These are phyloP conservation scores for Drosophila histrio DNA, from an alignment of 2,888 invertebrate species.

Conservation along the genomic window DNA sequence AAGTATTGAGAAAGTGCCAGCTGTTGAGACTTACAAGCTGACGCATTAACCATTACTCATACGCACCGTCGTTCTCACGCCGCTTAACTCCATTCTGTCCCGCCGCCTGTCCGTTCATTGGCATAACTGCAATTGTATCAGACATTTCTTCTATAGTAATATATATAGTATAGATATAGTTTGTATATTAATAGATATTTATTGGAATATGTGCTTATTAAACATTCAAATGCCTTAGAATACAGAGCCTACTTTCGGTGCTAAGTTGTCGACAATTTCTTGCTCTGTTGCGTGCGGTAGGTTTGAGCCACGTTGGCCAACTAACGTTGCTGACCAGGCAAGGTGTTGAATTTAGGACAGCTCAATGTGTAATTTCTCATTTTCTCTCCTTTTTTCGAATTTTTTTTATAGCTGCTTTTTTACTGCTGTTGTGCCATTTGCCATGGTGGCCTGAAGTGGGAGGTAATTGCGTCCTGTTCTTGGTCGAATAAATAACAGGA, in stretches of 20 bases:
- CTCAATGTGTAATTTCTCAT: constrained; percentile 49
- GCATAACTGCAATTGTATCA: constrained; percentile 79
- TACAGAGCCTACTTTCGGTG: constrained; percentile 41
- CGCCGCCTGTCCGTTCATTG: constrained; percentile 82
- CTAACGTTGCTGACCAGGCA: constrained; percentile 59
- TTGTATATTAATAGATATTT: constrained; percentile 4
- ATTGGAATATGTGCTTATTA: constrained; percentile 21
- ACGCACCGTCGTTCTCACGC: constrained; percentile 81
- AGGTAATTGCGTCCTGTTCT: constrained; percentile 66
- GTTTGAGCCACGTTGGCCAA: constrained; percentile 71
- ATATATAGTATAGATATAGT: not conserved
- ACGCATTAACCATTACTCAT: constrained; percentile 38
- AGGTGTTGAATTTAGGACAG: constrained; percentile 79
- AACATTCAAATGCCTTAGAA: constrained; percentile 23
- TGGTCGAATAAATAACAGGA: constrained; percentile 53
- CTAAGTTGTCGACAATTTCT: constrained; percentile 3
- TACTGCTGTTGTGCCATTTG: constrained; percentile 47
- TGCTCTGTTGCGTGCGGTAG: constrained; percentile 58
- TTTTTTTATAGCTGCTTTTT: constrained; percentile 9
- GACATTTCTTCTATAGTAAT: constrained; percentile 21
- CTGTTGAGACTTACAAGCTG: constrained; percentile 3
- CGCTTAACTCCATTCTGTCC: constrained; percentile 73
- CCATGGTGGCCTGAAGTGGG: constrained; percentile 23
- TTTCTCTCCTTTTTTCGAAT: not conserved
- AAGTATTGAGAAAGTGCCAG: constrained; percentile 33